Evolutionary conservation across 2,797 vertebrate species (phyloP), one percentile per base, ranked within the genome.

Genomic region (Cichlasoma orientale): DNA sequence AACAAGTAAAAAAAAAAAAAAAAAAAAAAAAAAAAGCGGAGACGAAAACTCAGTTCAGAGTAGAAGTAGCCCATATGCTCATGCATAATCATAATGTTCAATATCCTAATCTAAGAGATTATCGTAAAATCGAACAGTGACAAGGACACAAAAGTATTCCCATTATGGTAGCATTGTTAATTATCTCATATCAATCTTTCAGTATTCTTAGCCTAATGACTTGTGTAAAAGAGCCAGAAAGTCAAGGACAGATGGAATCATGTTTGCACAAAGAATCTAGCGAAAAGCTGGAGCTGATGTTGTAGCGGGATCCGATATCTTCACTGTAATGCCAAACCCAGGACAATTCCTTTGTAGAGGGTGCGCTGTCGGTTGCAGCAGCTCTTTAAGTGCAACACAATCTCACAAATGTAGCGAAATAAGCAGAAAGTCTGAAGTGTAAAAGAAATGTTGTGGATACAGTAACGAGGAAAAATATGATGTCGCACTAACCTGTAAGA

Each of bases 21-120:
- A 41, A 29, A 66, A 82, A 90, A 90, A 72, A 33, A 50, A 38
- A 84, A 83, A 91, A 90, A 76, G 55, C 27, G 41, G 63, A 82
- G 61, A 82, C 72, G 77, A 86, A 90, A 93, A 88, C 84, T 90
- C 53, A 1, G 54, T 63, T 86, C 47, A 82, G 77, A 79, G 68
- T 74, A 78, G 73, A 82, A 80, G 72, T 75, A 72, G 79, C 75
- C 89, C 94, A 93, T 94, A 94, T 94, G 93, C 91, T 92, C 88
- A 92, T 94, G 90, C 89, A 94, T 94, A 93, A 93, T 91, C 90
- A 93, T 90, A 93, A 93, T 84, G 79, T 86, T 90, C 88, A 93
- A 93, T 90, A 90, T 89, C 86, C 86, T 94, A 93, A 94, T 94
- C 88, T 92, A 85, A 88, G 86, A 93, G 91, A 94, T 94, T 92